A percentile compares a stretch with the other conserved stretches of the same genome.
phyloP scores from a whole-genome alignment of 2,797 vertebrate species.

The Megaceryle alcyon region DNA sequence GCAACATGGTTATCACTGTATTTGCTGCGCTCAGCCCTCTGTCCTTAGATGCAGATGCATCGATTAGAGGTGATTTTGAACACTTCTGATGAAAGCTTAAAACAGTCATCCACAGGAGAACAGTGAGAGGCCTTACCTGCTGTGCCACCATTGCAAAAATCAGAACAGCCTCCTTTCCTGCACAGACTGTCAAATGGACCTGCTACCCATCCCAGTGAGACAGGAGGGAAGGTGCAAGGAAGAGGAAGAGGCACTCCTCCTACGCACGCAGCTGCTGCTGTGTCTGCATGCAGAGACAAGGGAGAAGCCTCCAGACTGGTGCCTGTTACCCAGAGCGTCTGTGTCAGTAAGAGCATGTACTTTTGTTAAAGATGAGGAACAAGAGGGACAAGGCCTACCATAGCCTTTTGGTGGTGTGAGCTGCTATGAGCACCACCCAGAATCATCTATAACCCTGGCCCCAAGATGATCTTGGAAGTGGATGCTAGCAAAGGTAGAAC shows the following conservation, averaged over 20 bases:
- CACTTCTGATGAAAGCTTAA: not conserved
- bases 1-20: fast-evolving
- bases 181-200: not conserved
- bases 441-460: not conserved
- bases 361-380: not conserved
- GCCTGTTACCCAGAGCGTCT: not conserved
- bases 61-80: not conserved
- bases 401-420: not conserved
- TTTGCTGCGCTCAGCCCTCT: not conserved
- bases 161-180: not conserved
- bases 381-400: not conserved
- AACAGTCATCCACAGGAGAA: not conserved
- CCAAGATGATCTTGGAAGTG: not conserved
- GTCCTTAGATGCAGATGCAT: fast-evolving
- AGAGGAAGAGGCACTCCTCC: not conserved
- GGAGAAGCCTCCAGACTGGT: constrained; percentile 5
- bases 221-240: not conserved
- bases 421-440: fast-evolving
- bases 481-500: not conserved
- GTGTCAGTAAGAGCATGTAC: fast-evolving
- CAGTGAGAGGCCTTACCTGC: not conserved
- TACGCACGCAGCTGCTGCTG: not conserved
- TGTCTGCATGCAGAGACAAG: not conserved
- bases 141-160: not conserved
- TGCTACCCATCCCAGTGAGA: not conserved